Percentiles rank a stretch among this genome's conserved stretches.
Conservation (phyloP, 2,797 vertebrate species). For the Benthosema pterotum region DNA sequence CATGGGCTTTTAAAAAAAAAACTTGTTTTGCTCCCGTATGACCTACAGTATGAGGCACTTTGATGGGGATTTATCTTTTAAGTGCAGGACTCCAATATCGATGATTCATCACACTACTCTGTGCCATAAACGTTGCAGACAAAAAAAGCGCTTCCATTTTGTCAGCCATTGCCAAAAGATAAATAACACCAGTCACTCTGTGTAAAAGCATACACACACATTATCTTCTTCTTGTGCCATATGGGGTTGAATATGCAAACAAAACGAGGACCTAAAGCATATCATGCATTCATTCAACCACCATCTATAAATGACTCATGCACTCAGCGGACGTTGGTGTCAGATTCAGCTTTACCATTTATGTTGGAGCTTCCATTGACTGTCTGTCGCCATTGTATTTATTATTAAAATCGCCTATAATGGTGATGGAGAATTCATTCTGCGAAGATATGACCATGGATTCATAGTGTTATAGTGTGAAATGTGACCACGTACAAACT, state of each 20-base stretch:
- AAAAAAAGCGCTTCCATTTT: slow-evolving; percentile 11
- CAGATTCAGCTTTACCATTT: slow-evolving; percentile 41
- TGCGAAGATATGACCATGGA: slow-evolving; percentile 41
- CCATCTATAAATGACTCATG: slow-evolving; percentile 30
- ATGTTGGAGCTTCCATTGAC: slow-evolving; percentile 33
- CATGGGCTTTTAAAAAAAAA: neutral
- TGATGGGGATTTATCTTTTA: neutral
- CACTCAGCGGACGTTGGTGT: slow-evolving; percentile 48
- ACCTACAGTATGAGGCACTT: neutral
- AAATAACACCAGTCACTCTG: slow-evolving; percentile 10
- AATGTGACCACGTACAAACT: slow-evolving; percentile 46
- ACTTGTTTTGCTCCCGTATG: neutral
- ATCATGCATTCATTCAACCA: slow-evolving; percentile 46
- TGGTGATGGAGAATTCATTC: slow-evolving; percentile 15
- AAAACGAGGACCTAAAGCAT: slow-evolving; percentile 52
- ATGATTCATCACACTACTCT: slow-evolving; percentile 2
- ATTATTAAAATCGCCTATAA: slow-evolving; percentile 41
- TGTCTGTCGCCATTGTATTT: slow-evolving; percentile 39
- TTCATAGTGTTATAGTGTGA: slow-evolving; percentile 48
- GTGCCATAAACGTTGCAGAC: slow-evolving; percentile 53
- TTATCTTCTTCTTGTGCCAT: slow-evolving; percentile 69
- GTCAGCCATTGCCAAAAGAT: slow-evolving; percentile 26
- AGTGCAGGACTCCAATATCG: slow-evolving; percentile 14
- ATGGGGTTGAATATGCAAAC: slow-evolving; percentile 70
- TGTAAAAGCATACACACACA: slow-evolving; percentile 11